Evolutionary conservation across 1,140 invertebrate genomes (phyloP).

Genomic region (Bradynema listronoti): DNA sequence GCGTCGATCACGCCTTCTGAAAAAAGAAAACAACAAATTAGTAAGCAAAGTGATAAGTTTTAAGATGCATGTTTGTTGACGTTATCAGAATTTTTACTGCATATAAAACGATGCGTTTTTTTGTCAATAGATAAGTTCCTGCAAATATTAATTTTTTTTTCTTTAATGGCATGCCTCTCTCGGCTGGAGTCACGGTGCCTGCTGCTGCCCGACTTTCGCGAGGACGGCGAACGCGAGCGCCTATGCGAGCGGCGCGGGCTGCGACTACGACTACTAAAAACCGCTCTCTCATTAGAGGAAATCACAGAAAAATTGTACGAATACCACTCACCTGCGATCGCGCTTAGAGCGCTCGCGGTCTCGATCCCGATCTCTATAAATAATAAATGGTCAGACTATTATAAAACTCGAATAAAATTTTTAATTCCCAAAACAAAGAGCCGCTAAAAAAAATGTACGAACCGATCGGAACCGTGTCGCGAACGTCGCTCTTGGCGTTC

Average conservation of each 20-base stretch:
- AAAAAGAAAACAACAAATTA: no score
- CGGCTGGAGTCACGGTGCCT: conserved; percentile 21
- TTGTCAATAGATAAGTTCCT: no score
- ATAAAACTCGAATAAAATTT: no score
- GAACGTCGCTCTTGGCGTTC: conserved; percentile 37
- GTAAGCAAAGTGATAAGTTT: no score
- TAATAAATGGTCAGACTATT: no score
- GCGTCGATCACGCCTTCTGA: no score
- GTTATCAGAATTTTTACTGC: no score
- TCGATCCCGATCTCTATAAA: conserved; percentile 21
- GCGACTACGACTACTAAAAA: conserved; percentile 2
- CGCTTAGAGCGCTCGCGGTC: conserved; percentile 20
- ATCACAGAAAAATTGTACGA: background rate
- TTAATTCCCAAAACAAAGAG: no score
- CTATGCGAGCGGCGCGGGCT: conserved; percentile 20
- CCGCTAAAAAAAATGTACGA: no score
- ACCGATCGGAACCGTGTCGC: conserved; percentile 11
- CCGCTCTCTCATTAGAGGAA: background rate
- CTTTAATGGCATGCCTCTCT: conserved; percentile 24
- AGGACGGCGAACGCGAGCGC: conserved; percentile 37
- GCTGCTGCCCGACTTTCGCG: conserved; percentile 21
- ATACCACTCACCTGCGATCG: conserved; percentile 28
- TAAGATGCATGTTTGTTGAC: no score
- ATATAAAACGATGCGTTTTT: no score
- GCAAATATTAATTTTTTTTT: no score